Conservation (phyloP, 2,888 invertebrate species). For the Drosophila atripex region DNA sequence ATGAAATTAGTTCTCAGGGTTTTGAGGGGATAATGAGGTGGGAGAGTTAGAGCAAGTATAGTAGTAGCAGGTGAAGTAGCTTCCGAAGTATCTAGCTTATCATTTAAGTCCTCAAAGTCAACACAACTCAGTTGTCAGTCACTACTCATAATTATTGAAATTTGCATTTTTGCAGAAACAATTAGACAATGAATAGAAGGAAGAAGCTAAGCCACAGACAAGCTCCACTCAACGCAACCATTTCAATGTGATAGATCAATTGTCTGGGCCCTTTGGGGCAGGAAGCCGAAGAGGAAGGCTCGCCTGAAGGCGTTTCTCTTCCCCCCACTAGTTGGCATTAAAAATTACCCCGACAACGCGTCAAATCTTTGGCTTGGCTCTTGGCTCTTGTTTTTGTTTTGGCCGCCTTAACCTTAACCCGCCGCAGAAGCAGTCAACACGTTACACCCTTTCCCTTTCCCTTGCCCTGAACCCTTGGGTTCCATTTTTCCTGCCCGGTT, state of each 20-base stretch:
- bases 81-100: no score
- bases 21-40: conserved; percentile 46
- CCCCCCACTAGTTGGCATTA: conserved; percentile 29
- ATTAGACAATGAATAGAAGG: conserved; percentile 59
- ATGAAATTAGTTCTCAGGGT: conserved; percentile 25
- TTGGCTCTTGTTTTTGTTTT: conserved; percentile 10
- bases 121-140: conserved; percentile 41
- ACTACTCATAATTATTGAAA: conserved; percentile 57
- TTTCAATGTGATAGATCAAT: conserved; percentile 45
- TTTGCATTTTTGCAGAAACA: conserved; percentile 63
- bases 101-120: conserved; percentile 13
- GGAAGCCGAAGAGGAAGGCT: conserved; percentile 32
- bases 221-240: conserved; percentile 24
- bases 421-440: conserved; percentile 23
- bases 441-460: background rate
- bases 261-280: conserved; percentile 28
- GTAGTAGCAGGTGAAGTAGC: no score
- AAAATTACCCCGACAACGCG: conserved; percentile 66
- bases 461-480: conserved; percentile 13
- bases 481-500: conserved; percentile 27
- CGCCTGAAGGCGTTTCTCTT: conserved; percentile 52
- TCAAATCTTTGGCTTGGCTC: conserved; percentile 60
- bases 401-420: conserved; percentile 9
- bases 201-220: conserved; percentile 13
- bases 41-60: background rate